Conservation (phyloP, 2,113 vertebrate genomes). For the Leucoraja erinaceus region DNA sequence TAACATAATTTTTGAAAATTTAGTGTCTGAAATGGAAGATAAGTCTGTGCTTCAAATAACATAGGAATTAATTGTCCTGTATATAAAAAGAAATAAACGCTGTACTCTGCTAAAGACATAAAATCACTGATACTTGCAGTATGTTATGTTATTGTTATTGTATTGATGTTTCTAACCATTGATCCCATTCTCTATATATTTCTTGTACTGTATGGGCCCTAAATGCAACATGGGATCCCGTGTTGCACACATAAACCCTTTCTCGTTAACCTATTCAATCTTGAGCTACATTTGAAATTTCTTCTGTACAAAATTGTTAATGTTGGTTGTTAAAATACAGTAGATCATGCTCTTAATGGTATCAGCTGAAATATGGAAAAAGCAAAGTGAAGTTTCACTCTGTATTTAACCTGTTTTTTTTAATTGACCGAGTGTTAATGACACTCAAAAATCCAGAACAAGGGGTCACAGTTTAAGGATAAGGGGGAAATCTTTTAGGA, state of each 20-base stretch:
- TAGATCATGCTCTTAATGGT: conserved; percentile 3
- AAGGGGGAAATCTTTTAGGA: no score
- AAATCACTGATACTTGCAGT: neutral
- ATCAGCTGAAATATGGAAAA: neutral
- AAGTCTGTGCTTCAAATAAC: neutral
- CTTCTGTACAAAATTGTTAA: neutral
- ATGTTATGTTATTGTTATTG: neutral
- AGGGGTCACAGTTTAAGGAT: no score
- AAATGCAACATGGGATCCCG: neutral
- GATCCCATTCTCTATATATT: neutral
- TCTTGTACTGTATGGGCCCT: no score
- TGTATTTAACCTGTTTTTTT: neutral
- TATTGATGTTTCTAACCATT: neutral
- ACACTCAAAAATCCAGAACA: neutral
- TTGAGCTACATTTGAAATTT: neutral
- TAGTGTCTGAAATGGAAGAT: neutral
- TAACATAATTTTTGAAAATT: neutral
- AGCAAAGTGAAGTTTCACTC: neutral
- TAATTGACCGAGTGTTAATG: neutral
- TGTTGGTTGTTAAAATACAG: neutral
- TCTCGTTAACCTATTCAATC: neutral
- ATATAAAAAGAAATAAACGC: neutral
- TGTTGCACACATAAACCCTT: neutral
- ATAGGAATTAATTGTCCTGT: neutral
- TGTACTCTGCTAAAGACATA: neutral